Evolutionary conservation across 2,113 vertebrate species (phyloP), one percentile per base, ranked within the genome.

Genomic region (Archilochus colubris): DNA sequence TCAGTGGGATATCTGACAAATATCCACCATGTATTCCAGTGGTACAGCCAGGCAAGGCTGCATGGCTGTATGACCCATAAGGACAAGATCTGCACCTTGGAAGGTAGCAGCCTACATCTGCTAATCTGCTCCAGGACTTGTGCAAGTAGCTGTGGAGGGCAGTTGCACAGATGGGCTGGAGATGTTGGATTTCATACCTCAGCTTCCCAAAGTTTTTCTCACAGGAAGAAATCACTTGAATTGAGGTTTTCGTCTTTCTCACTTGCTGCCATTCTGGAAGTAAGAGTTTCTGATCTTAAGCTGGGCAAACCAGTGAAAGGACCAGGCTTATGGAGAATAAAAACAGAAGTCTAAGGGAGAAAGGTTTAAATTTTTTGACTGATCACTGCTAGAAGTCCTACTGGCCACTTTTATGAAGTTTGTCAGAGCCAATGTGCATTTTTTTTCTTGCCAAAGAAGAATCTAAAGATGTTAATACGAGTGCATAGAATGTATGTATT

Each of bases 81-180:
- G 89, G 91, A 77, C 68, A 54, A 22, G 79, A 80, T 44, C 61
- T 88, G n/a, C 25, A 2, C 40, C 77, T 10, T 81, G 44, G 28
- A 75, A 68, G 21, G 75, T 12, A 83, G 87, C 78, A 85, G 72
- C 59, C 46, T 59, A 8, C 89, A 86, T 86, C 89, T 97, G 93
- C 75, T 93, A 82, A 93, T 89, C 67, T 6, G 0, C 78, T 48
- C 48, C 30, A 64, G 59, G 84, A 70, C 61, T 74, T 74, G 75
- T 38, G 12, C 1, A 15, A 94, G 75, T 93, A 95, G 89, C 93
- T 97, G 94, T 53, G 68, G 72, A 85, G 67, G 80, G 72, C 88
- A 95, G 93, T 87, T 95, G 91, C 89, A 91, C 78, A 64, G 82
- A 80, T 76, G 85, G 78, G 57, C 85, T 74, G 68, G 82, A 77